Percentiles rank a stretch among this genome's conserved stretches.
These are phyloP conservation scores for Papilio helenus DNA, from an alignment of 1,140 invertebrate species.

Conservation along the genomic window DNA sequence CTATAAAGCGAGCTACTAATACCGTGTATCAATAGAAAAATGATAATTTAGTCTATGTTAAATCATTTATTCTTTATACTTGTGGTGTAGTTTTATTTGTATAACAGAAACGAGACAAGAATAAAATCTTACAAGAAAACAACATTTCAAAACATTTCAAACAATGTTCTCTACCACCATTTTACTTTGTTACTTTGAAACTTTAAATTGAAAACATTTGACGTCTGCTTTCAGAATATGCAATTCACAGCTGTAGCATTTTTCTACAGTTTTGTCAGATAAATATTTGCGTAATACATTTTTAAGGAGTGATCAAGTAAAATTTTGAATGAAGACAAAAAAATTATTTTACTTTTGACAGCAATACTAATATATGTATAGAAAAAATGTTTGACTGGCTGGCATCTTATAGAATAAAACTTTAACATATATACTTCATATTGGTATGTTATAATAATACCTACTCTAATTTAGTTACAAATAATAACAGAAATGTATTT, in stretches of 20 bases:
- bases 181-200: conserved; percentile 18
- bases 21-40: too few species aligned
- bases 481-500: not conserved
- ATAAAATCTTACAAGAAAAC: not conserved
- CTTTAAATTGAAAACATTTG: conserved; percentile 21
- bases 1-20: too few species aligned
- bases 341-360: not conserved
- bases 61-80: too few species aligned
- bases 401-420: too few species aligned
- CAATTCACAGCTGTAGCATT: conserved; percentile 3
- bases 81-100: too few species aligned
- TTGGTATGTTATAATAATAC: too few species aligned
- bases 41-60: too few species aligned
- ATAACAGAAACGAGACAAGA: not conserved
- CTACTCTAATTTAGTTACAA: not conserved
- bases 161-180: not conserved
- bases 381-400: too few species aligned
- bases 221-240: conserved; percentile 4
- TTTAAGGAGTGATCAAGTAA: not conserved
- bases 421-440: too few species aligned
- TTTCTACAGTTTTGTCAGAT: not conserved
- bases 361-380: too few species aligned
- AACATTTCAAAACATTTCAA: not conserved
- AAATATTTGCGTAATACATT: not conserved
- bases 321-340: not conserved